Evolutionary conservation across 2,113 vertebrate species (phyloP).

Genomic region (Amia ocellicauda): DNA sequence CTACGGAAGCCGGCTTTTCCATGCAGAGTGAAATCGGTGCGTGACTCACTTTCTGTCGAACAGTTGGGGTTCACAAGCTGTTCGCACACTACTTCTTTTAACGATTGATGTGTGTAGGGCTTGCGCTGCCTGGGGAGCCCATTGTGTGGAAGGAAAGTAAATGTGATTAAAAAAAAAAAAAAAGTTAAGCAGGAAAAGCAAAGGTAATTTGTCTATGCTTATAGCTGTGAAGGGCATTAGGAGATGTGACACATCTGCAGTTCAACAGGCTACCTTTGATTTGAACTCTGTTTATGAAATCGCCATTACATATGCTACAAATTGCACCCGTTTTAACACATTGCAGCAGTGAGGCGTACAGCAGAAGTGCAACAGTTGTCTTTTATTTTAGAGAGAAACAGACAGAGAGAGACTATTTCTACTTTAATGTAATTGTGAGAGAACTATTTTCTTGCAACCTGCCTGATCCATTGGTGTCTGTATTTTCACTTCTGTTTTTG

Average conservation of each 20-base stretch:
- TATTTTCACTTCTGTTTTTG: too few species aligned
- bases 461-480: too few species aligned
- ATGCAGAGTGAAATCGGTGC: constrained; percentile 27
- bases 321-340: too few species aligned
- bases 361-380: too few species aligned
- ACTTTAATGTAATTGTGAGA: too few species aligned
- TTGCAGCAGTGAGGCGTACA: too few species aligned
- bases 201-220: constrained; percentile 4
- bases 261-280: background rate
- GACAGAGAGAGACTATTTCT: too few species aligned
- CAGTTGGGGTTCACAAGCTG: too few species aligned
- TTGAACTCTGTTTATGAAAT: background rate
- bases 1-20: constrained; percentile 19
- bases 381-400: too few species aligned
- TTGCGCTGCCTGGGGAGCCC: background rate
- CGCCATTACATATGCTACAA: too few species aligned
- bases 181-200: background rate
- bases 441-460: too few species aligned
- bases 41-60: constrained; percentile 10
- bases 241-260: background rate
- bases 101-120: constrained; percentile 5
- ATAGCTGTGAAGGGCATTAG: background rate
- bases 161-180: constrained; percentile 1
- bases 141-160: constrained; percentile 1
- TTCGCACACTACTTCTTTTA: background rate